Percentiles rank a stretch among this genome's conserved stretches.
Conservation (phyloP, 2,113 vertebrate species). For the Picathartes gymnocephalus region DNA sequence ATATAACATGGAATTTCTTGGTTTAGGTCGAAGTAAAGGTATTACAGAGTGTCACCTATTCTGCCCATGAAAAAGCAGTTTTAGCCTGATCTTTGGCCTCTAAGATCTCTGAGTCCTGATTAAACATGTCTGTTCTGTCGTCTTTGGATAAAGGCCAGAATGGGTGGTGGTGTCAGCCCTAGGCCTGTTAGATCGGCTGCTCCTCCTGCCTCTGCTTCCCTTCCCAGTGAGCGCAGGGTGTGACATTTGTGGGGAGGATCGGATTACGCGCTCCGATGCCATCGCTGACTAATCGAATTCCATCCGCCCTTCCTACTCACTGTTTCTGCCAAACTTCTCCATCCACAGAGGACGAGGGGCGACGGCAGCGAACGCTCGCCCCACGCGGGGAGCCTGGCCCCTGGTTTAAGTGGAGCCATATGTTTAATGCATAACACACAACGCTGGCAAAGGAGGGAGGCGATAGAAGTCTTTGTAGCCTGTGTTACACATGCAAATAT, state of each 20-base stretch:
- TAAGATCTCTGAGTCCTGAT: background rate
- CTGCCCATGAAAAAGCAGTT: background rate
- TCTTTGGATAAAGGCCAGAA: background rate
- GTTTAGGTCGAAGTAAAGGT: background rate
- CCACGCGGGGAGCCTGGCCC: background rate
- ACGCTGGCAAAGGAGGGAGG: slow-evolving; percentile 13
- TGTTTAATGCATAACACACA: background rate
- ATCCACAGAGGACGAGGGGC: background rate
- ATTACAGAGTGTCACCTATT: background rate
- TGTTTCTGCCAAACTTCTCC: background rate
- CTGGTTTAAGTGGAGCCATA: slow-evolving; percentile 30
- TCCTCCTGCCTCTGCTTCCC: background rate
- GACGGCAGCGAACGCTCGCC: background rate
- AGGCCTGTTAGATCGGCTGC: background rate
- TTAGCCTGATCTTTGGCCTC: background rate
- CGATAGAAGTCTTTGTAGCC: background rate
- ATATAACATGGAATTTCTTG: background rate
- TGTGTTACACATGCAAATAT: slow-evolving; percentile 28
- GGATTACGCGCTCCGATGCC: background rate
- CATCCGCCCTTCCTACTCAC: background rate
- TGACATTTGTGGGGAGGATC: background rate
- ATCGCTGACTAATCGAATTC: background rate
- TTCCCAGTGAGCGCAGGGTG: background rate
- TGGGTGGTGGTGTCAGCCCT: background rate
- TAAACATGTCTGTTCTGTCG: background rate